phyloP scores from a whole-genome alignment of 2,888 invertebrate genomes.

The Dryomyza anilis region DNA sequence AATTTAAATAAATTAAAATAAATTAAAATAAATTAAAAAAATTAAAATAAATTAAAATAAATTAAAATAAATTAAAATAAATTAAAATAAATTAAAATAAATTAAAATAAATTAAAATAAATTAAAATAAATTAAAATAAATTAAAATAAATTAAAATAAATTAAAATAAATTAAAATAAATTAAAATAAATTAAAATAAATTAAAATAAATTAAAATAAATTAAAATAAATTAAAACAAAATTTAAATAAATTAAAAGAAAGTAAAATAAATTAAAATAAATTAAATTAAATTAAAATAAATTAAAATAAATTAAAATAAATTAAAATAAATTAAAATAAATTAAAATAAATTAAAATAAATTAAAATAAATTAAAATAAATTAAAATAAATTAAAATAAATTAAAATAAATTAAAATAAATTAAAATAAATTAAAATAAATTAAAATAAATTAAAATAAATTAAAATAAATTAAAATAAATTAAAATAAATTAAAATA shows the following conservation, averaged over 20 bases:
- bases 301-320: not conserved
- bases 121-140: too few species aligned
- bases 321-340: not conserved
- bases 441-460: not conserved
- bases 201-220: not conserved
- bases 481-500: not conserved
- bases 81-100: too few species aligned
- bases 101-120: too few species aligned
- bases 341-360: not conserved
- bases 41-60: too few species aligned
- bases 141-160: too few species aligned
- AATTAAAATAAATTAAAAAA: too few species aligned
- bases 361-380: not conserved
- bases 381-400: not conserved
- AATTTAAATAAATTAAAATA: too few species aligned
- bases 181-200: too few species aligned
- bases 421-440: not conserved
- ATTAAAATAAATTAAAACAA: not conserved
- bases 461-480: not conserved
- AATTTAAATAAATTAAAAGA: too few species aligned
- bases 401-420: not conserved
- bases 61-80: too few species aligned
- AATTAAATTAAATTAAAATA: not conserved
- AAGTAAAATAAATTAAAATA: too few species aligned
- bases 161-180: too few species aligned